Conservation (phyloP, 2,113 vertebrate genomes). For the Nothocercus julius region DNA sequence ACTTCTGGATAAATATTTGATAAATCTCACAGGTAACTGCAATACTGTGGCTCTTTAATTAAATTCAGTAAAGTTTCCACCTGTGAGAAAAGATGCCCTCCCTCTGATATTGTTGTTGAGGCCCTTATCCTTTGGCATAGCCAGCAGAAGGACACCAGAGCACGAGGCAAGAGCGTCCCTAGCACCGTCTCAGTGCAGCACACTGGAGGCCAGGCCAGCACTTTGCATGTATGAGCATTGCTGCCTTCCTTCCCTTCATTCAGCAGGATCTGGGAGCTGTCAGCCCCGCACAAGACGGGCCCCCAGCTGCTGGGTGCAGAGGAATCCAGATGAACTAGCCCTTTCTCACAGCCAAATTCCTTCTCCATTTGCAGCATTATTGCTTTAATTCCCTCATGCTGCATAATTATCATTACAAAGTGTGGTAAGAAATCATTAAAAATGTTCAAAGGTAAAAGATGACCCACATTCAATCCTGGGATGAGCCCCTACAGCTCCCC, state of each 20-base stretch:
- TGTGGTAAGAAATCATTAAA: neutral
- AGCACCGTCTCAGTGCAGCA: accelerated
- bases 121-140: neutral
- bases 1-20: neutral
- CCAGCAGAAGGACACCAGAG: accelerated
- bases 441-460: neutral
- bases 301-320: accelerated
- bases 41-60: neutral
- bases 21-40: neutral
- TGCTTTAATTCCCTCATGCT: neutral
- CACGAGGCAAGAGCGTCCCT: accelerated
- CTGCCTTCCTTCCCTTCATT: neutral
- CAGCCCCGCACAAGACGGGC: neutral
- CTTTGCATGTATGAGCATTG: neutral
- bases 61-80: neutral
- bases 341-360: neutral
- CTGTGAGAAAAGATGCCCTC: neutral
- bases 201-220: neutral
- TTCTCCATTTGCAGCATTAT: neutral
- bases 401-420: neutral
- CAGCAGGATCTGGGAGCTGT: neutral
- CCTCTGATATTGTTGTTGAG: neutral
- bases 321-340: neutral
- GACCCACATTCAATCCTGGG: neutral
- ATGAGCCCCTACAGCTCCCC: neutral